Conservation (phyloP, 2,888 invertebrate genomes). For the Leucophenga montana region DNA sequence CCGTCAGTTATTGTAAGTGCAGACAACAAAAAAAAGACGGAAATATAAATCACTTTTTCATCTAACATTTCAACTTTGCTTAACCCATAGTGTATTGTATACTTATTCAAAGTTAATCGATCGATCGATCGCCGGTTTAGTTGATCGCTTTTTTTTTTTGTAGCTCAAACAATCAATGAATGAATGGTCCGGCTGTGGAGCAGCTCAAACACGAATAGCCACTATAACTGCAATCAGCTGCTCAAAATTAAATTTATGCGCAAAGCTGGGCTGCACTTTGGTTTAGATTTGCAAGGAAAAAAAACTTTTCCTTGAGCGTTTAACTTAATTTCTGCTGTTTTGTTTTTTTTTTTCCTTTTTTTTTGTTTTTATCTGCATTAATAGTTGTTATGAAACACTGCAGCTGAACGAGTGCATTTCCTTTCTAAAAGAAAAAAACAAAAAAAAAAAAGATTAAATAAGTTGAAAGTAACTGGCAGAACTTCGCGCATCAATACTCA, state of each 20-base stretch:
- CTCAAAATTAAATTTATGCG: slow-evolving; percentile 20
- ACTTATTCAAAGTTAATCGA: slow-evolving; percentile 40
- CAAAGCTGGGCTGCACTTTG: not conserved
- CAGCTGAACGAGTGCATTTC: slow-evolving; percentile 43
- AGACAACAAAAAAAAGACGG: slow-evolving; percentile 28
- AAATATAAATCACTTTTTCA: slow-evolving; percentile 46
- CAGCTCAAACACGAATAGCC: slow-evolving; percentile 20
- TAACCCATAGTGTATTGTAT: slow-evolving; percentile 6
- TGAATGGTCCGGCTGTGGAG: slow-evolving; percentile 20
- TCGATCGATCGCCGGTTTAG: slow-evolving; percentile 29
- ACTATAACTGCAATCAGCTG: slow-evolving; percentile 8
- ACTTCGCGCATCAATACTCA: not conserved
- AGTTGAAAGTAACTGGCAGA: not conserved
- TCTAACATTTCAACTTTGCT: slow-evolving; percentile 36
- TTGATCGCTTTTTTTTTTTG: not conserved
- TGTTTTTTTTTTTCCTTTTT: slow-evolving; percentile 32
- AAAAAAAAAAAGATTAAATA: slow-evolving; percentile 5
- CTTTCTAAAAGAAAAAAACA: slow-evolving; percentile 60
- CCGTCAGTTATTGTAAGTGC: slow-evolving; percentile 28
- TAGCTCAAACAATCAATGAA: slow-evolving; percentile 38
- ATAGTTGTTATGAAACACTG: slow-evolving; percentile 33
- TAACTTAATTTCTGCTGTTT: slow-evolving; percentile 34
- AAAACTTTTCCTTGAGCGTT: slow-evolving; percentile 11
- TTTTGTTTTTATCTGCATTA: not conserved
- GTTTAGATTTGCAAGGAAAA: not conserved